These are phyloP conservation scores for Eupithecia tripunctaria DNA, from an alignment of 2,888 invertebrate genomes.

Conservation along the genomic window DNA sequence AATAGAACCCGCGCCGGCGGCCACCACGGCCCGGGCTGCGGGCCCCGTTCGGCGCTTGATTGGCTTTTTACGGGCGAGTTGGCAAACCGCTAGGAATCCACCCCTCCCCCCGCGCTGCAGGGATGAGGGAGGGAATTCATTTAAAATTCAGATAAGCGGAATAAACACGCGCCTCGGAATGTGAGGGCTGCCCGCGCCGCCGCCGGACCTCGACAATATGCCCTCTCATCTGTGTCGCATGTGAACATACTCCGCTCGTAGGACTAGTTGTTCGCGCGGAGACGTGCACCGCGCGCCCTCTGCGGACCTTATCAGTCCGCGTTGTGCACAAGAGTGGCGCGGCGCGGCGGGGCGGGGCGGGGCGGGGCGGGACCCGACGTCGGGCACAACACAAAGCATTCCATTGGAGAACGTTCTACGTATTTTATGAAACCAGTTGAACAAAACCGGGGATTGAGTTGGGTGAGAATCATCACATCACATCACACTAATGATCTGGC, in stretches of 20 bases:
- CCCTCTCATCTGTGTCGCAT: not conserved
- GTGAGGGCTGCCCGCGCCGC: conserved; percentile 27
- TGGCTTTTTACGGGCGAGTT: conserved; percentile 74
- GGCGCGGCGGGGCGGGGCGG: no score
- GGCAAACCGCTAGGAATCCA: conserved; percentile 73
- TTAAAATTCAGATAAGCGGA: conserved; percentile 82
- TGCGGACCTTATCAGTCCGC: conserved; percentile 22
- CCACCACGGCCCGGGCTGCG: not conserved
- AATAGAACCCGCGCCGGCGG: not conserved
- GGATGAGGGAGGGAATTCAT: conserved; percentile 54
- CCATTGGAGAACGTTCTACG: no score
- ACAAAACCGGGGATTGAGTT: no score
- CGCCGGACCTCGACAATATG: not conserved
- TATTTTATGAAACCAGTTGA: no score
- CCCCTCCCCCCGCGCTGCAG: conserved; percentile 15
- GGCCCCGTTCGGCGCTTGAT: conserved; percentile 64
- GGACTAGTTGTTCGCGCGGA: not conserved
- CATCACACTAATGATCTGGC: no score
- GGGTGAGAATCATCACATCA: no score
- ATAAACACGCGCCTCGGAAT: conserved; percentile 68
- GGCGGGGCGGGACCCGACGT: no score
- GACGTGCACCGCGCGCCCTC: not conserved
- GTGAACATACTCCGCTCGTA: not conserved
- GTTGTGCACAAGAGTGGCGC: no score
- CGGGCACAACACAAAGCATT: no score